These are phyloP conservation scores for Diorhabda carinulata DNA, from an alignment of 1,140 invertebrate species.

Conservation along the genomic window DNA sequence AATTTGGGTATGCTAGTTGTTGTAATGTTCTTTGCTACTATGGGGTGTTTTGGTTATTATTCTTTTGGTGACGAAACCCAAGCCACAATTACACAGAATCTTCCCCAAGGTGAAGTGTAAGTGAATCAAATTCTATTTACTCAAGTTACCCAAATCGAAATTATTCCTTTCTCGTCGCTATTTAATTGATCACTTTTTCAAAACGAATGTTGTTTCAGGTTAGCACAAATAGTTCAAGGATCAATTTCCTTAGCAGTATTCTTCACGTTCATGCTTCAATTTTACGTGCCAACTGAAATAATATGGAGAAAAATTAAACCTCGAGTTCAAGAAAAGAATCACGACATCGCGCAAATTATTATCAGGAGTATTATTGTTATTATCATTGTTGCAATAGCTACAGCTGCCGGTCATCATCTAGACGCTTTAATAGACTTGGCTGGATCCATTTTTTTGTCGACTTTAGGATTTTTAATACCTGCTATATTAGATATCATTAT, in stretches of 20 bases:
- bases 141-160: too few relatives aligned
- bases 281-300: slow-evolving; percentile 81
- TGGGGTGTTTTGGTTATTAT: slow-evolving; percentile 83
- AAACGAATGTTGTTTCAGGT: slow-evolving; percentile 44
- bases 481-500: slow-evolving; percentile 75
- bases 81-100: slow-evolving; percentile 69
- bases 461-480: slow-evolving; percentile 80
- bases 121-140: slow-evolving; percentile 32
- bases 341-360: slow-evolving; percentile 63
- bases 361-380: slow-evolving; percentile 56
- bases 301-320: slow-evolving; percentile 56
- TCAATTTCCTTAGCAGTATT: slow-evolving; percentile 83
- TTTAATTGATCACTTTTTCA: too few relatives aligned
- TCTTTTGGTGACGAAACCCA: slow-evolving; percentile 64
- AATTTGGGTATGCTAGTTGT: slow-evolving; percentile 79
- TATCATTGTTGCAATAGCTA: slow-evolving; percentile 68
- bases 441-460: slow-evolving; percentile 85
- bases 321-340: slow-evolving; percentile 52
- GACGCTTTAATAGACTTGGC: slow-evolving; percentile 86
- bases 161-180: too few relatives aligned
- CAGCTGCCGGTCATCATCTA: slow-evolving; percentile 73
- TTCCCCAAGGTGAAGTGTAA: slow-evolving; percentile 60
- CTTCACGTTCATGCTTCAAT: slow-evolving; percentile 85
- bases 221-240: slow-evolving; percentile 73
- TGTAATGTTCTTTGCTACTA: slow-evolving; percentile 63